Percentiles rank a stretch among this genome's conserved stretches.
Evolutionary conservation across 2,888 invertebrate species (phyloP).

Genomic region (Melolontha melolontha): DNA sequence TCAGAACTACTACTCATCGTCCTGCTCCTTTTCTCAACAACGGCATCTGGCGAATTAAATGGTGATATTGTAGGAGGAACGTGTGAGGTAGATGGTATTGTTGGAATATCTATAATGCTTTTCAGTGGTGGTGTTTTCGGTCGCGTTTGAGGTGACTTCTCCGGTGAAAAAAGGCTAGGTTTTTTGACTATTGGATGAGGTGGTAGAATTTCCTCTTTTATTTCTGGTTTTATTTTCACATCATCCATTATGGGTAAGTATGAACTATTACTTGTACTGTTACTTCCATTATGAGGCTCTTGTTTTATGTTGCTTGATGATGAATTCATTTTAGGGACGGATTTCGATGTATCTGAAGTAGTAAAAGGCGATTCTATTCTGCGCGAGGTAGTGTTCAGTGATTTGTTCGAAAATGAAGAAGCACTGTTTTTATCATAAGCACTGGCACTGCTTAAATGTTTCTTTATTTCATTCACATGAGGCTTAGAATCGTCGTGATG

Average conservation of each 20-base stretch:
- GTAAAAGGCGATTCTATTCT: constrained; percentile 60
- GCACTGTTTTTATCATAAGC: constrained; percentile 57
- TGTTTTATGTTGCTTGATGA: constrained; percentile 34
- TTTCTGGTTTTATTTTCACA: constrained; percentile 14
- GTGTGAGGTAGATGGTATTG: constrained; percentile 57
- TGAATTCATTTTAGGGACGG: constrained; percentile 59
- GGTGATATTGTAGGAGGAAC: constrained; percentile 47
- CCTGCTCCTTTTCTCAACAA: constrained; percentile 57
- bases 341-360: constrained; percentile 58
- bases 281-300: constrained; percentile 37
- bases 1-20: constrained; percentile 68
- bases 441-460: constrained; percentile 53
- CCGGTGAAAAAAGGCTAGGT: constrained; percentile 76
- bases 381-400: constrained; percentile 60
- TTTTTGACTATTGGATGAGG: constrained; percentile 63
- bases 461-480: constrained; percentile 57
- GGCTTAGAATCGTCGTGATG: constrained; percentile 56
- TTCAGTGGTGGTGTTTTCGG: constrained; percentile 51
- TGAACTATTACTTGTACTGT: constrained; percentile 40
- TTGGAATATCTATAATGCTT: constrained; percentile 56
- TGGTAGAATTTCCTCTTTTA: constrained; percentile 39
- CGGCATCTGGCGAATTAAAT: constrained; percentile 44
- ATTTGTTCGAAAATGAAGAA: constrained; percentile 55
- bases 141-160: constrained; percentile 68
- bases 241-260: constrained; percentile 40